Evolutionary conservation across 2,113 vertebrate species (phyloP).

Genomic region (Euleptes europaea): DNA sequence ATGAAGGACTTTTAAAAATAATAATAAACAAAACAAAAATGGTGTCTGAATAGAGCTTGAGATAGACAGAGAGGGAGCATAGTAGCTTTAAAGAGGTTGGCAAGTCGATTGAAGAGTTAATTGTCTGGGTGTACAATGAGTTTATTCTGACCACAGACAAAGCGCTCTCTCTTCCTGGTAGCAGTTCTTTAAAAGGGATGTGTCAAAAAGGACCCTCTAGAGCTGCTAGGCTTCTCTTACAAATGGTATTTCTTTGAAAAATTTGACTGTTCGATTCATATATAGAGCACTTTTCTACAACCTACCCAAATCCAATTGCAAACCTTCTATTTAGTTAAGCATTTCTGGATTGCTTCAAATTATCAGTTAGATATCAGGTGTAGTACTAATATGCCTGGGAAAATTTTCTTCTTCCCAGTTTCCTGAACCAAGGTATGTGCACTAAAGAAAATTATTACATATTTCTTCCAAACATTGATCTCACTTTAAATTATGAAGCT

Average conservation of each 20-base stretch:
- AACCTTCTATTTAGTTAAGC: background rate
- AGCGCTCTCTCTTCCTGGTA: constrained; percentile 79
- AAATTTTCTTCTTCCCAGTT: background rate
- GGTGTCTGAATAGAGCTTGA: constrained; percentile 77
- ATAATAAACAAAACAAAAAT: constrained; percentile 80
- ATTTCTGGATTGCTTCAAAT: background rate
- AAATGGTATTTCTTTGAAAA: constrained; percentile 69
- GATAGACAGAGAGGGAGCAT: constrained; percentile 65
- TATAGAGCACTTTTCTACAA: background rate
- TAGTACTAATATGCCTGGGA: background rate
- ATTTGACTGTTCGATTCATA: constrained; percentile 35
- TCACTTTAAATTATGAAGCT: constrained; percentile 7
- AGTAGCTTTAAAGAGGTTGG: constrained; percentile 74
- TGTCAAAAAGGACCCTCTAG: constrained; percentile 70
- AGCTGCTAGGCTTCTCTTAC: constrained; percentile 61
- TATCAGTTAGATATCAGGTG: background rate
- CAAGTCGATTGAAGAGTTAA: constrained; percentile 82
- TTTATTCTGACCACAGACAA: constrained; percentile 85
- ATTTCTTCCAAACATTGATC: background rate
- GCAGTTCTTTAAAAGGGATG: constrained; percentile 76
- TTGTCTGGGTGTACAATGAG: constrained; percentile 85
- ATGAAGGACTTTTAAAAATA: constrained; percentile 72
- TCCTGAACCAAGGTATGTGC: background rate
- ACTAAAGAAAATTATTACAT: background rate
- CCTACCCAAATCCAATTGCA: background rate